These are phyloP conservation scores for Octodonta nipae DNA, from an alignment of 2,888 invertebrate species.

Conservation along the genomic window DNA sequence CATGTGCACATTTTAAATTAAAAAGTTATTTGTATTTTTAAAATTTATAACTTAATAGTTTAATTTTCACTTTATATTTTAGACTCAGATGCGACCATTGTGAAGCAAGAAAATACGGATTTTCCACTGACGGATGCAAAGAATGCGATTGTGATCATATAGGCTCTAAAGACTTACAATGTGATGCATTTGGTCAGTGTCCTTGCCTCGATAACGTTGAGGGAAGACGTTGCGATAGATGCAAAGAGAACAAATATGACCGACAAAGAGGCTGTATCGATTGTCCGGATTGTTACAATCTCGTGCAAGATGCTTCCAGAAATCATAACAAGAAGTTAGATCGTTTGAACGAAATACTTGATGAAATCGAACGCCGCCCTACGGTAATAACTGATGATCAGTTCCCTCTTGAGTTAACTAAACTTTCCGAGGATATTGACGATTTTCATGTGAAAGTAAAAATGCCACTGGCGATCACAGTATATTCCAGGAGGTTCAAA, in stretches of 20 bases:
- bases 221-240: conserved; percentile 85
- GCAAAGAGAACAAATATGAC: conserved; percentile 92
- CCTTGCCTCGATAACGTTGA: conserved; percentile 80
- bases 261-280: conserved; percentile 78
- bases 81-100: conserved; percentile 67
- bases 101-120: conserved; percentile 68
- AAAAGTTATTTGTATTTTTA: too few relatives aligned
- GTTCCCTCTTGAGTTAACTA: conserved; percentile 71
- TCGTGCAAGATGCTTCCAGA: conserved; percentile 79
- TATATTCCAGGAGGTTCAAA: conserved; percentile 42
- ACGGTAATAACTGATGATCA: conserved; percentile 82
- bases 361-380: conserved; percentile 82
- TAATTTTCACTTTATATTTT: too few relatives aligned
- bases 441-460: conserved; percentile 61
- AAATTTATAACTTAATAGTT: too few relatives aligned
- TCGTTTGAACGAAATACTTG: conserved; percentile 60
- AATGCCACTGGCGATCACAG: conserved; percentile 37
- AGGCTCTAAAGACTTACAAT: conserved; percentile 80
- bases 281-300: conserved; percentile 90
- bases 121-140: conserved; percentile 65
- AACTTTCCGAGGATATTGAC: conserved; percentile 65
- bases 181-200: conserved; percentile 78
- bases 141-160: conserved; percentile 81
- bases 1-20: too few relatives aligned
- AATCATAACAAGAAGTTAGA: conserved; percentile 59